Evolutionary conservation across 1,140 invertebrate species (phyloP).

Genomic region (Anagrus nilaparvatae): DNA sequence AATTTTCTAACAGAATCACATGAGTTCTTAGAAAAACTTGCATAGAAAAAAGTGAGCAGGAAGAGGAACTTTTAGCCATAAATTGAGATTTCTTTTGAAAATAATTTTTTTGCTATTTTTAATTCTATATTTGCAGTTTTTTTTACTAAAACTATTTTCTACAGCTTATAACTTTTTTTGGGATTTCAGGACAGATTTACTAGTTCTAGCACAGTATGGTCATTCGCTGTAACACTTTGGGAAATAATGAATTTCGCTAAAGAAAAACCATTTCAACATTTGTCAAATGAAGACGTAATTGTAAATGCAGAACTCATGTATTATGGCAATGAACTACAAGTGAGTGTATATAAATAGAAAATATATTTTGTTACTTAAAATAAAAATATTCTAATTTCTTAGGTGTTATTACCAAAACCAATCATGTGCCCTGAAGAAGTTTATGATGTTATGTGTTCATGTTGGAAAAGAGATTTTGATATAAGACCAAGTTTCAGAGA

Average conservation of each 20-base stretch:
- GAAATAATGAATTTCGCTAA: slow-evolving; percentile 66
- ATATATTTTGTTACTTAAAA: slow-evolving; percentile 3
- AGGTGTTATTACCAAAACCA: slow-evolving; percentile 57
- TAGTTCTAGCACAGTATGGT: slow-evolving; percentile 55
- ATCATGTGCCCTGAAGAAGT: slow-evolving; percentile 63
- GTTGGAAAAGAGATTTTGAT: slow-evolving; percentile 60
- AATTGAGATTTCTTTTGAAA: no score
- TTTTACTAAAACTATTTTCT: no score
- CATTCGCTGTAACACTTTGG: slow-evolving; percentile 62
- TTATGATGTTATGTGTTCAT: slow-evolving; percentile 68
- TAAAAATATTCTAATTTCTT: slow-evolving; percentile 17
- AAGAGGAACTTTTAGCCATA: no score
- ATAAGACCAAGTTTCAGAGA: slow-evolving; percentile 64
- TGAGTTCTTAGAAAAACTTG: no score
- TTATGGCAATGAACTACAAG: slow-evolving; percentile 53
- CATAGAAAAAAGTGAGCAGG: no score
- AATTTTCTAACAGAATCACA: no score
- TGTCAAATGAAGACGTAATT: slow-evolving; percentile 65
- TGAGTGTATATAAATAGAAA: slow-evolving; percentile 22
- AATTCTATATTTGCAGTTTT: no score
- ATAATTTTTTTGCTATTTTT: no score
- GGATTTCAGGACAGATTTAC: slow-evolving; percentile 53
- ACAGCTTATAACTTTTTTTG: slow-evolving; percentile 7
- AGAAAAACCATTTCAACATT: slow-evolving; percentile 58
- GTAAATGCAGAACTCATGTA: slow-evolving; percentile 62